Percentiles rank a stretch among this genome's conserved stretches.
Evolutionary conservation across 2,797 vertebrate genomes (phyloP).

Genomic region (Anableps anableps): DNA sequence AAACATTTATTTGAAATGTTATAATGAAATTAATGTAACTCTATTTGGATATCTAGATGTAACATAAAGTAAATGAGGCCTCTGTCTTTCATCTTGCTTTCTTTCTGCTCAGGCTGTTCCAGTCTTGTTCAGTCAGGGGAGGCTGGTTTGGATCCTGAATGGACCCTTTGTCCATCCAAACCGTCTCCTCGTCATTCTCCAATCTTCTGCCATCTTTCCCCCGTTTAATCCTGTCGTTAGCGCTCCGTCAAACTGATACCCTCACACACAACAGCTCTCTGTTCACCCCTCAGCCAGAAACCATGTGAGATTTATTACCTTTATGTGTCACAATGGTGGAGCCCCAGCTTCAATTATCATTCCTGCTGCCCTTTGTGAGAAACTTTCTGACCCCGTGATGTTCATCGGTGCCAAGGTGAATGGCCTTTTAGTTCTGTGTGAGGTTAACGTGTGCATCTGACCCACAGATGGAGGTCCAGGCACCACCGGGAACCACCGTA

Average conservation of each 20-base stretch:
- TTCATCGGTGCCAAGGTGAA: neutral
- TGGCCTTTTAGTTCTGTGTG: conserved; percentile 1
- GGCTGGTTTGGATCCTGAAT: conserved; percentile 48
- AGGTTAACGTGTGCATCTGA: neutral
- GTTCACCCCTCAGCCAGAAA: conserved; percentile 34
- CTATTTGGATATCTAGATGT: neutral
- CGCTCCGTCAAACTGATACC: neutral
- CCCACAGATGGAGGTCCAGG: conserved; percentile 89
- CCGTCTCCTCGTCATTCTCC: conserved; percentile 28
- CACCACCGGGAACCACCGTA: conserved; percentile 88
- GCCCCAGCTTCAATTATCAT: conserved; percentile 31
- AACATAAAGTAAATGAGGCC: neutral
- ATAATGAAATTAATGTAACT: neutral
- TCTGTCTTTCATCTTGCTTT: neutral
- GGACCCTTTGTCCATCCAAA: conserved; percentile 50
- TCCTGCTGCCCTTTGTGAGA: conserved; percentile 14
- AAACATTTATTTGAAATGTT: neutral
- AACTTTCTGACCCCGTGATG: conserved; percentile 1
- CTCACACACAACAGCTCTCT: conserved; percentile 10
- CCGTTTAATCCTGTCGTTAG: conserved; percentile 30
- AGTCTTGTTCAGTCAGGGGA: conserved; percentile 19
- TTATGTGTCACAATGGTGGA: conserved; percentile 33
- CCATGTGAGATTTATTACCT: conserved; percentile 67
- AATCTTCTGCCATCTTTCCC: conserved; percentile 26
- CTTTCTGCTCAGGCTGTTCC: conserved; percentile 11